phyloP scores from a whole-genome alignment of 2,113 vertebrate species.

The Lampris megalopsis region DNA sequence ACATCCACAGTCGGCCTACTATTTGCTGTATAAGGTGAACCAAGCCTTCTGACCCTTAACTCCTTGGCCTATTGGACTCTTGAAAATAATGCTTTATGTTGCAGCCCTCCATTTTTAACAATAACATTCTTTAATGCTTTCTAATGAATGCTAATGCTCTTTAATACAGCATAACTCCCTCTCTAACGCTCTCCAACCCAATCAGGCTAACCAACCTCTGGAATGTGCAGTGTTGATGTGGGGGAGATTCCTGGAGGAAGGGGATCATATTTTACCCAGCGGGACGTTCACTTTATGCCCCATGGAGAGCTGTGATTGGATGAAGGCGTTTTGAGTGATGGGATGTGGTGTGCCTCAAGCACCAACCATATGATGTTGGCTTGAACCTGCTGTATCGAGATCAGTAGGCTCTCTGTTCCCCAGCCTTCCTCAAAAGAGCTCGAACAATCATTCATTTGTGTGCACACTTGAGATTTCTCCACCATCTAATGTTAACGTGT shows the following conservation, averaged over 20 bases:
- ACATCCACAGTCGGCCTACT: too few species aligned
- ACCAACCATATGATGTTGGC: background rate
- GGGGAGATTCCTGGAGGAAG: conserved; percentile 15
- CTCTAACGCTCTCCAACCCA: conserved; percentile 20
- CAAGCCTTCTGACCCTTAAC: conserved; percentile 4
- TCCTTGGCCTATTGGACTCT: conserved; percentile 13
- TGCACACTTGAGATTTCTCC: background rate
- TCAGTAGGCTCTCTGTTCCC: background rate
- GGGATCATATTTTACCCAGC: background rate
- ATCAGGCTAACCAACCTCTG: conserved; percentile 17
- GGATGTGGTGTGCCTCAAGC: background rate
- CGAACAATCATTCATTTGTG: background rate
- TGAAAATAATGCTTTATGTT: conserved; percentile 19
- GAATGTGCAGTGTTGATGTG: conserved; percentile 21
- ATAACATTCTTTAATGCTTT: conserved; percentile 41
- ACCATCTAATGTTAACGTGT: background rate
- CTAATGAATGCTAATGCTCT: conserved; percentile 40
- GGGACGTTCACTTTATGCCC: background rate
- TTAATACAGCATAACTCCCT: conserved; percentile 13
- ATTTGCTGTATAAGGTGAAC: background rate
- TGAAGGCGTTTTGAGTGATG: background rate
- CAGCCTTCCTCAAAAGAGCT: background rate
- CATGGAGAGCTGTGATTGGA: conserved; percentile 7
- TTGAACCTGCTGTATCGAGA: background rate
- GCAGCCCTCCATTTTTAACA: background rate